These are phyloP conservation scores for Leptopilina clavipes DNA, from an alignment of 1,140 invertebrate genomes.

Conservation along the genomic window DNA sequence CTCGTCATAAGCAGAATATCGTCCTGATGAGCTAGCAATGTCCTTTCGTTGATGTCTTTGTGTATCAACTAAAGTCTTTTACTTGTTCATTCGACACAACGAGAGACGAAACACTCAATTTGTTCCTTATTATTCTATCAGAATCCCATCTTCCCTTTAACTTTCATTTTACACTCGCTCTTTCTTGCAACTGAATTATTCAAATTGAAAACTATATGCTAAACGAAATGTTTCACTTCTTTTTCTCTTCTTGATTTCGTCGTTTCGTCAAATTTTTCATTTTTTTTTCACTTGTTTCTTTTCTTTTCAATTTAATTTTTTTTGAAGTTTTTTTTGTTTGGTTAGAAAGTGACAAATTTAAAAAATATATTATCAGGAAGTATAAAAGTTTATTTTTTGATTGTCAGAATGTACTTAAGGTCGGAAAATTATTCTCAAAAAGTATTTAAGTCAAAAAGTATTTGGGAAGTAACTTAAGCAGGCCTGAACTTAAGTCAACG, in stretches of 20 bases:
- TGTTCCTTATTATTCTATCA: slow-evolving; percentile 42
- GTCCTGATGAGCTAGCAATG: slow-evolving; percentile 70
- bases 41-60: slow-evolving; percentile 43
- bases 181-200: background rate
- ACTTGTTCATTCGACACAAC: slow-evolving; percentile 14
- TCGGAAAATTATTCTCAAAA: no score
- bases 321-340: no score
- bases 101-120: slow-evolving; percentile 49
- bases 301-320: no score
- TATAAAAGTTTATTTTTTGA: no score
- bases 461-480: no score
- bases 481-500: no score
- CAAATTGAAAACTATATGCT: slow-evolving; percentile 18
- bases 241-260: background rate
- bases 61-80: slow-evolving; percentile 11
- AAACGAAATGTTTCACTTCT: background rate
- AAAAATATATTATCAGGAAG: no score
- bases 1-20: slow-evolving; percentile 72
- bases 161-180: background rate
- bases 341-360: no score
- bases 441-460: no score
- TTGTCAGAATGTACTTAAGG: no score
- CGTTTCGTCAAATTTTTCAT: background rate
- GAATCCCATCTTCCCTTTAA: slow-evolving; percentile 4
- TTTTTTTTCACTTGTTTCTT: background rate